Conservation (phyloP, 2,797 vertebrate genomes). For the Taeniopygia guttata region DNA sequence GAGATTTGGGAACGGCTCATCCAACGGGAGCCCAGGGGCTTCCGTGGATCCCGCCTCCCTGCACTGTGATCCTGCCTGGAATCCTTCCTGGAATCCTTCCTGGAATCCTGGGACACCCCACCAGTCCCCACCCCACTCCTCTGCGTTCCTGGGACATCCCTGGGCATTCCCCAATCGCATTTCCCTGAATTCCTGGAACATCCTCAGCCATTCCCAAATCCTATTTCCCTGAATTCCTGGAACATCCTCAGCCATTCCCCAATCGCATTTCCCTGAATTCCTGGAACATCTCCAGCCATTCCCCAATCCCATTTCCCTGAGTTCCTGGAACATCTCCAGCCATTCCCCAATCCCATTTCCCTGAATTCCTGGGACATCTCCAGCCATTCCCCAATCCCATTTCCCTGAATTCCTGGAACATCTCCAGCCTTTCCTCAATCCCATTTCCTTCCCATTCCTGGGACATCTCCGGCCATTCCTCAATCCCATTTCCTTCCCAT, state of each 20-base stretch:
- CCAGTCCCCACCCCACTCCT: not conserved
- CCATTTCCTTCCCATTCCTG: not conserved
- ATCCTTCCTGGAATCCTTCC: not conserved
- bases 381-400: not conserved
- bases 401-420: not conserved
- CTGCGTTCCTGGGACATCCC: accelerated
- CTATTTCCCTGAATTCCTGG: not conserved
- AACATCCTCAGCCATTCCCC: not conserved
- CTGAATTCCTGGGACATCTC: accelerated
- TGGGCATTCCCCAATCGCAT: not conserved
- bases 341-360: not conserved
- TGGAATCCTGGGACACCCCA: not conserved
- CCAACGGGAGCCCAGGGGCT: accelerated
- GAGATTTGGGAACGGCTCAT: not conserved
- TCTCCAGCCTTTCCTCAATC: too few relatives aligned
- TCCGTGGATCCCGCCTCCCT: too few relatives aligned
- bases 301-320: too few relatives aligned
- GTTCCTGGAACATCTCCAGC: accelerated
- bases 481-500: too few relatives aligned
- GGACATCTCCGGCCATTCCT: not conserved
- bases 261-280: too few relatives aligned
- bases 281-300: not conserved
- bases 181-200: not conserved
- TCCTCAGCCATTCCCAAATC: too few relatives aligned
- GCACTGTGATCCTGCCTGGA: not conserved